phyloP scores from a whole-genome alignment of 2,888 invertebrate species.

The Papilio protenor region DNA sequence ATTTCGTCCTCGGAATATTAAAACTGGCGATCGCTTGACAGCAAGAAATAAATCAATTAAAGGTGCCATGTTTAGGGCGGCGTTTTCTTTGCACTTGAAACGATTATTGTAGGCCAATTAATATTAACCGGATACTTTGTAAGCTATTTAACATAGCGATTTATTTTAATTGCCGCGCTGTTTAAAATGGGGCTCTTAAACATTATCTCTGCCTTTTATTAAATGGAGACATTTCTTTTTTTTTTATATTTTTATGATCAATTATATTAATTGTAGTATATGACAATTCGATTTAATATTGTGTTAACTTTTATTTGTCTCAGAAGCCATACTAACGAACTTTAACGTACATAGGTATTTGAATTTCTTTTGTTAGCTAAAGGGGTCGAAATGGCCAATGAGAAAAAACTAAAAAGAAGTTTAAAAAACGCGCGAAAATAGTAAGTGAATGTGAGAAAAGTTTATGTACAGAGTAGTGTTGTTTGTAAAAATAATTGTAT shows the following conservation, averaged over 20 bases:
- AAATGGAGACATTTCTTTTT: background rate
- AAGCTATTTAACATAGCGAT: background rate
- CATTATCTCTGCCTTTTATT: background rate
- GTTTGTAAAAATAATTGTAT: no score
- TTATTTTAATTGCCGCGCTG: background rate
- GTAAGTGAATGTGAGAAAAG: background rate
- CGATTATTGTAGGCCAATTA: conserved; percentile 33
- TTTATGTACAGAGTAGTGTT: no score
- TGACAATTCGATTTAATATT: background rate
- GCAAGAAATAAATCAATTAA: conserved; percentile 52
- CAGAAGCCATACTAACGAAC: background rate
- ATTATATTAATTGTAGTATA: background rate
- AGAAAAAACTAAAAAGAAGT: background rate
- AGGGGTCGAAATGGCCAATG: background rate
- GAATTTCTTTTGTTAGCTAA: background rate
- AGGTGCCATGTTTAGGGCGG: conserved; percentile 46
- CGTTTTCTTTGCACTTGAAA: conserved; percentile 33
- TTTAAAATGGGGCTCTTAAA: background rate
- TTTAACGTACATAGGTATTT: background rate
- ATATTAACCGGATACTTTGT: conserved; percentile 39
- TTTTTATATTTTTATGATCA: background rate
- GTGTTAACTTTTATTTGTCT: background rate
- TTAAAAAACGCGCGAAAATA: background rate
- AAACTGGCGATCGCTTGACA: conserved; percentile 51
- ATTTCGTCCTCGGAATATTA: conserved; percentile 63